Evolutionary conservation across 2,888 invertebrate genomes (phyloP).

Genomic region (Ctenicera cuprea): DNA sequence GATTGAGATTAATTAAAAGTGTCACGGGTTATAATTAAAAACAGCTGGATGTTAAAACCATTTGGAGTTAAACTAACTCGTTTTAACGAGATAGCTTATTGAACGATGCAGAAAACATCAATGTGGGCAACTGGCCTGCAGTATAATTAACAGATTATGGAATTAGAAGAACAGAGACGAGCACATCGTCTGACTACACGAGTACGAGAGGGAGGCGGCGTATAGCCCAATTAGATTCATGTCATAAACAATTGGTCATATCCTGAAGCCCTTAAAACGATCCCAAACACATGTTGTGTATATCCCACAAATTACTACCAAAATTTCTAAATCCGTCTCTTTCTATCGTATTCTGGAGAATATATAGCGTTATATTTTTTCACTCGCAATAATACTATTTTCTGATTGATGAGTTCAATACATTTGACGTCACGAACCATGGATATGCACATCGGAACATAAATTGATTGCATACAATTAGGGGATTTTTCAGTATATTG

Average conservation of each 20-base stretch:
- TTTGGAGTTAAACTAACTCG: constrained; percentile 39
- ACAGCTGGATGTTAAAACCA: constrained; percentile 6
- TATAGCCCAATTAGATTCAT: constrained; percentile 67
- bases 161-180: constrained; percentile 59
- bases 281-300: constrained; percentile 66
- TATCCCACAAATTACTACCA: constrained; percentile 48
- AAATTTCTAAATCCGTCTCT: constrained; percentile 40
- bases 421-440: constrained; percentile 61
- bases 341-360: constrained; percentile 15
- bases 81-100: constrained; percentile 35
- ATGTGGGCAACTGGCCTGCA: constrained; percentile 47
- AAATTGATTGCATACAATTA: constrained; percentile 68
- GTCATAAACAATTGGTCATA: constrained; percentile 71
- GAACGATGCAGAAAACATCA: constrained; percentile 50
- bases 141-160: constrained; percentile 61
- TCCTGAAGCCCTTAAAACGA: constrained; percentile 67
- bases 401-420: constrained; percentile 57
- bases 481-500: constrained; percentile 64
- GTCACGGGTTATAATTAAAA: constrained; percentile 24
- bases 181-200: constrained; percentile 35
- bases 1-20: constrained; percentile 24
- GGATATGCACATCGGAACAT: constrained; percentile 61
- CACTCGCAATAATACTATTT: constrained; percentile 7
- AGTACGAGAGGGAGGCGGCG: constrained; percentile 56
- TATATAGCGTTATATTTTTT: constrained; percentile 21